A percentile compares a stretch with the other conserved stretches of the same genome.
phyloP scores from a whole-genome alignment of 2,888 invertebrate species.

The Diaphora mendica region DNA sequence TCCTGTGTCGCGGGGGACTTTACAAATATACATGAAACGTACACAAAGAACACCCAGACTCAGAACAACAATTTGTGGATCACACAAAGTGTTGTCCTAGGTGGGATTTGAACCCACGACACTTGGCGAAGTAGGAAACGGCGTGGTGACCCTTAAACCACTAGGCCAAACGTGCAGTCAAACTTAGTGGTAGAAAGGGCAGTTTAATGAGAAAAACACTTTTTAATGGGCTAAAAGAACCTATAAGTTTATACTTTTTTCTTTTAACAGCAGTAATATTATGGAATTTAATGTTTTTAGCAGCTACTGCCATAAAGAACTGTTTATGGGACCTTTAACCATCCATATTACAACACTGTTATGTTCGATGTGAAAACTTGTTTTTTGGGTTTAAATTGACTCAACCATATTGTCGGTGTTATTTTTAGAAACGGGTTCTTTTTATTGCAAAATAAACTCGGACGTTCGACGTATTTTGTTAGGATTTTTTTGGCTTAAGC shows the following conservation, averaged over 20 bases:
- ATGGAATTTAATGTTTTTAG: conserved; percentile 43
- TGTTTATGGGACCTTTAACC: conserved; percentile 41
- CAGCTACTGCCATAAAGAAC: conserved; percentile 34
- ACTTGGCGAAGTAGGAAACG: no score
- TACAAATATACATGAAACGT: no score
- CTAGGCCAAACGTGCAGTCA: no score
- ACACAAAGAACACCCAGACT: no score
- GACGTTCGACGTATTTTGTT: no score
- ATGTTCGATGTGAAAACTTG: conserved; percentile 11
- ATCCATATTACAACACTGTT: conserved; percentile 27
- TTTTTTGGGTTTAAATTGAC: neutral
- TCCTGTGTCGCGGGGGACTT: no score
- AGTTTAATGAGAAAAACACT: conserved; percentile 6
- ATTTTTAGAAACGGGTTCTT: neutral
- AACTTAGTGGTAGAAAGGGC: neutral
- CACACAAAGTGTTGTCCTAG: no score
- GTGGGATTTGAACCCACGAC: no score
- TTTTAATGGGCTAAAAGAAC: conserved; percentile 27
- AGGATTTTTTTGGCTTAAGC: no score
- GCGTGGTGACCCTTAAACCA: no score
- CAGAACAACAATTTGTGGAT: no score
- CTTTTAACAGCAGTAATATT: conserved; percentile 34
- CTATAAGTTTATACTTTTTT: conserved; percentile 35
- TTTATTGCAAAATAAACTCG: no score
- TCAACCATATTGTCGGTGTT: neutral